Evolutionary conservation across 2,888 invertebrate genomes (phyloP), one percentile per base, ranked within the genome.

Genomic region (Hirtodrosophila trivittata): DNA sequence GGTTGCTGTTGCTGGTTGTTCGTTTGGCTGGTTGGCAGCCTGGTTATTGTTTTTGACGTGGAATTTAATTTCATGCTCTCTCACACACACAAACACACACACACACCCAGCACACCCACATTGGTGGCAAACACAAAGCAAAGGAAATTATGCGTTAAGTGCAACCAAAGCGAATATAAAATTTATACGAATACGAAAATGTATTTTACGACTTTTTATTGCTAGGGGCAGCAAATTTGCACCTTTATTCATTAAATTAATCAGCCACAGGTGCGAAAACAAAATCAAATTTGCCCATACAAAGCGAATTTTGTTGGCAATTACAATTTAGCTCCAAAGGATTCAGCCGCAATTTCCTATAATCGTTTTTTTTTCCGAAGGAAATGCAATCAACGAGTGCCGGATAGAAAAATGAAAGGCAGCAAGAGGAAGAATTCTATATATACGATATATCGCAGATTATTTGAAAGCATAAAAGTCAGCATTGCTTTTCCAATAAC

Each of bases 1-100:
- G 26, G 59, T 38, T 51, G 26, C 13, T 49, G 54, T 26, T 39
- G 37, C 35, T 42, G 38, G 45, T 66, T 38, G 52, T 43, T 54
- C 45, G 45, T 41, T 49, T 66, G 39, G 56, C 49, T 54, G 50
- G 41, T 38, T 66, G 56, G 33, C 72, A 59, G 63, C 56, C 60
- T 47, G 72, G 74, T 75, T 78, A 78, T 83, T 82, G 85, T 82
- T 85, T 82, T 67, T 82, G 77, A 77, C 72, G 64, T 66, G 78
- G 72, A 82, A 83, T 83, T 85, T 83, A 82, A 83, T 83, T 83
- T 78, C 65, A 65, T 74, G 66, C 73, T 62, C 64, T 33, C 56
- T 66, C 42, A 63, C 45, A 47, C 67, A 52, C 9, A 18, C 25
- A 26, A 26, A 16, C 21, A 37, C 37, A 51, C 9, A 41, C 14